phyloP scores from a whole-genome alignment of 1,140 invertebrate species.

The Teleopsis dalmanni region DNA sequence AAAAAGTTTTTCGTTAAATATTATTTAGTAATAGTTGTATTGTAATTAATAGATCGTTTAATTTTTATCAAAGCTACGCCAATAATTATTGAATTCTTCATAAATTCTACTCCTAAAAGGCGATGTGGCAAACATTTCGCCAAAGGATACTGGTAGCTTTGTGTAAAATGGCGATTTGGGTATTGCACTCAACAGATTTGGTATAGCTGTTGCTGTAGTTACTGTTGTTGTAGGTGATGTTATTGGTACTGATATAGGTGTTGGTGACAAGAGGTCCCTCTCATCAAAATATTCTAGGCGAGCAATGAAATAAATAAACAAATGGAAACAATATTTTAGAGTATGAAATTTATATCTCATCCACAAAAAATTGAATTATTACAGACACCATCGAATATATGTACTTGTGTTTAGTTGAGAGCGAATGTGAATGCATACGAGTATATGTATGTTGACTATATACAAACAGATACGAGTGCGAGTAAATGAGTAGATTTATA shows the following conservation, averaged over 20 bases:
- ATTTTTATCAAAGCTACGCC: constrained; percentile 41
- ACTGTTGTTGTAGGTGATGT: not conserved
- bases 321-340: not conserved
- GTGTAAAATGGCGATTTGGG: constrained; percentile 16
- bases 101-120: constrained; percentile 35
- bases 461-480: not conserved
- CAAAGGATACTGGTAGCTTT: constrained; percentile 19
- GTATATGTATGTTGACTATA: not conserved
- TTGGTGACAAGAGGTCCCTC: constrained; percentile 4
- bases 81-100: constrained; percentile 40
- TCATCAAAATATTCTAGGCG: constrained; percentile 3
- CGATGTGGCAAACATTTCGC: constrained; percentile 33
- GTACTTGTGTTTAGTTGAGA: not conserved
- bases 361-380: not conserved
- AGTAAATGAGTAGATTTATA: not conserved
- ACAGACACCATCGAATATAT: not conserved
- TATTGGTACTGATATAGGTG: not conserved
- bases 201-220: no score
- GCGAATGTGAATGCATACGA: not conserved
- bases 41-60: no score
- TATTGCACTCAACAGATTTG: no score
- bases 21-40: no score
- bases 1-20: no score
- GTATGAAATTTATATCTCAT: not conserved
- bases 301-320: constrained; percentile 3